Conservation (phyloP, 2,888 invertebrate species). For the Daptonema setosum region DNA sequence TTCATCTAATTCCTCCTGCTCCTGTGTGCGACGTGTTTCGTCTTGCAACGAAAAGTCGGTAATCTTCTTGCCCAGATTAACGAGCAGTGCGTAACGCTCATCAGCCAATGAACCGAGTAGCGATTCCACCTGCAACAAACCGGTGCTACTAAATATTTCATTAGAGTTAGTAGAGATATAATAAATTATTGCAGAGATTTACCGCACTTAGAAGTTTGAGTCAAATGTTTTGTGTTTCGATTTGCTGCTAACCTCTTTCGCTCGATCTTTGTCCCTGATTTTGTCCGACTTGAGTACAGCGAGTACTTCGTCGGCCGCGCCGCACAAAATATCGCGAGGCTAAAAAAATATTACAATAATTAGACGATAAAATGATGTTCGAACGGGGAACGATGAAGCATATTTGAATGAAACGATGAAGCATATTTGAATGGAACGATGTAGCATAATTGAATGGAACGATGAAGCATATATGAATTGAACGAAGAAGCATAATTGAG, state of each 20-base stretch:
- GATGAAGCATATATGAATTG: too few species aligned
- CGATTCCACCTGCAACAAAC: too few species aligned
- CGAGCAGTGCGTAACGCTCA: constrained; percentile 73
- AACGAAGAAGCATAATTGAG: too few species aligned
- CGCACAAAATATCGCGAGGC: constrained; percentile 83
- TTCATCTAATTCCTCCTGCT: constrained; percentile 63
- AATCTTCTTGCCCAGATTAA: constrained; percentile 94
- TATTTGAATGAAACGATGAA: too few species aligned
- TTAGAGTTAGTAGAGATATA: too few species aligned
- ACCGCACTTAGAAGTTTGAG: too few species aligned
- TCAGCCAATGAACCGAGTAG: constrained; percentile 60
- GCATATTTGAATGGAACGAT: too few species aligned
- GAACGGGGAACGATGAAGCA: background rate
- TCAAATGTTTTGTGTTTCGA: constrained; percentile 44
- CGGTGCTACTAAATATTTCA: background rate
- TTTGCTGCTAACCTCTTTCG: too few species aligned
- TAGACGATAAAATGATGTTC: too few species aligned
- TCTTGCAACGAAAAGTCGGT: background rate
- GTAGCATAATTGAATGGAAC: too few species aligned
- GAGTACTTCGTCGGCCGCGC: constrained; percentile 95
- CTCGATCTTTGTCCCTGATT: constrained; percentile 73
- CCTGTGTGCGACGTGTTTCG: background rate
- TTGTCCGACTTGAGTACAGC: constrained; percentile 81
- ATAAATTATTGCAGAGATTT: too few species aligned
- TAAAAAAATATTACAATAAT: constrained; percentile 33